Percentiles rank a stretch among this genome's conserved stretches.
These are phyloP conservation scores for Caenorhabditis becei DNA, from an alignment of 2,888 invertebrate species.

Conservation along the genomic window DNA sequence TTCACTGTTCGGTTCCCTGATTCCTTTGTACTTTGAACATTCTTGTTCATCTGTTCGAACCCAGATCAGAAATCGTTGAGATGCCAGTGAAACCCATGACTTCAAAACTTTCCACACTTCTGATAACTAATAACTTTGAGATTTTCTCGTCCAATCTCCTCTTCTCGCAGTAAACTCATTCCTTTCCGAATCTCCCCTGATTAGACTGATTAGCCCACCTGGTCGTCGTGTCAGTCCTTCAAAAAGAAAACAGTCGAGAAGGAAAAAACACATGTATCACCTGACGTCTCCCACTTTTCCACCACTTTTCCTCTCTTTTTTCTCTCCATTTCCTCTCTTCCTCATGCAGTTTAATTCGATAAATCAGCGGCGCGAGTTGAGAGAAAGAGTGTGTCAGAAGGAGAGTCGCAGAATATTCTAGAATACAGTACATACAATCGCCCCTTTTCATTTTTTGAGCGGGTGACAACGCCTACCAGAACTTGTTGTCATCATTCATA, in stretches of 20 bases:
- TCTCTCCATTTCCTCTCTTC: constrained; percentile 2
- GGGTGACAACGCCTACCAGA: constrained; percentile 24
- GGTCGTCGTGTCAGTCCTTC: background rate
- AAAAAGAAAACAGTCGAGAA: background rate
- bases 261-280: constrained; percentile 46
- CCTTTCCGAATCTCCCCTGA: background rate
- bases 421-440: constrained; percentile 44
- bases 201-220: constrained; percentile 27
- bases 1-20: too few species aligned
- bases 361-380: constrained; percentile 38
- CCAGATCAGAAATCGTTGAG: too few species aligned
- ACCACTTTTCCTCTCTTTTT: too few species aligned
- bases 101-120: too few species aligned
- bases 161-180: background rate
- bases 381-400: constrained; percentile 7
- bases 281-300: constrained; percentile 38
- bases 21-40: too few species aligned
- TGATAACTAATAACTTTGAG: constrained; percentile 2
- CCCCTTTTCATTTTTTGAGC: constrained; percentile 17
- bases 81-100: background rate
- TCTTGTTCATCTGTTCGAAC: too few species aligned
- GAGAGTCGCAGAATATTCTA: constrained; percentile 28
- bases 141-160: background rate
- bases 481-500: constrained; percentile 21
- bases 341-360: constrained; percentile 48